Evolutionary conservation across 1,140 invertebrate genomes (phyloP), one percentile per base, ranked within the genome.

Genomic region (Elysia chlorotica): DNA sequence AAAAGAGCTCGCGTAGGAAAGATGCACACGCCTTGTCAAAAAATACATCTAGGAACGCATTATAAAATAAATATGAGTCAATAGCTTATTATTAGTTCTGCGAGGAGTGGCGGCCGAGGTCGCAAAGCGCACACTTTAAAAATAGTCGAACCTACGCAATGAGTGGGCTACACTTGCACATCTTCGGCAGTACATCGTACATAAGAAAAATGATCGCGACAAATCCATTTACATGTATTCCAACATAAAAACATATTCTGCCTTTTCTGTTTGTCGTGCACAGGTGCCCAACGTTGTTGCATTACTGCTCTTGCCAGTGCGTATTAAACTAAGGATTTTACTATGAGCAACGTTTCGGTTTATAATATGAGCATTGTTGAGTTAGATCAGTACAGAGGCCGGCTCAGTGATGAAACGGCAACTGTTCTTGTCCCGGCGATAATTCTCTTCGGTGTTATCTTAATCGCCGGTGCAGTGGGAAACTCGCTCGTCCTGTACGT

Each of bases 401-500:
- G 53, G 19, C 59, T 62, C 6, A 71, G 69, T 63, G 59, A 71
- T n/a, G 19, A 65, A 21, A 71, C 65, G 61, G 72, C 71, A 2
- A 19, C 65, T 25, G 54, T 37, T 17, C 41, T 76, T 2, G 2
- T 78, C 3, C 77, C 81, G 0, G 75, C 79, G 21, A 71, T 82
- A 2, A 41, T 79, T 0, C 74, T 78, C 63, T 69, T 79, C 14
- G 59, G 59, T 37, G 19, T 79, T 30, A 57, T 80, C 17, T 72
- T 82, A 37, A 2, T 78, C 2, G 63, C 77, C 17, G 81, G 79
- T 1, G 31, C 74, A 2, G 71, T 78, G 23, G 81, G 81, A 2
- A 82, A 82, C 73, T 54, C 72, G 3, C 65, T 80, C 10, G 79
- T 78, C 0, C 74, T 75, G 31, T 75, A 76, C 36, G 72, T 82